Base-by-base conservation (phyloP, 2,797 vertebrate species). In the Anas bahamensis region DNA sequence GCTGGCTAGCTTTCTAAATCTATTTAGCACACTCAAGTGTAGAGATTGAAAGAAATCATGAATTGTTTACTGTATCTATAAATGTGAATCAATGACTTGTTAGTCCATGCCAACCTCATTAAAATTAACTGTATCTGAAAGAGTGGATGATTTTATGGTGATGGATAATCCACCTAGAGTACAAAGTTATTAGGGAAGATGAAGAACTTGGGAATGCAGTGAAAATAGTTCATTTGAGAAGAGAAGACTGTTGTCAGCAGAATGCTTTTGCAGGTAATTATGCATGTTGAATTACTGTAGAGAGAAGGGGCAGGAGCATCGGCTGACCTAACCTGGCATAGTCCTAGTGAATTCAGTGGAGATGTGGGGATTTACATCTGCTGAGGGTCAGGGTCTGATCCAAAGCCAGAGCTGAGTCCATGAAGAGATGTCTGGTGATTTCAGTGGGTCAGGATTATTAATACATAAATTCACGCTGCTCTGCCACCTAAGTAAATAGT, bases 1-100 rank as follows among this genome's bases (percentile, higher is more conserved):
- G 0, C 31, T 89, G 87, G 17, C 80, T 91, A 29, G 50, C 16
- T 16, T 37, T 75, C 44, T 75, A 48, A 42, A 89, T 60, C 63
- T 88, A 17, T 72, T 94, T 77, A 93, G 83, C 73, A 76, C 1
- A 1, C 66, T 79, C 31, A 6, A 57, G 52, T 80, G 75, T 41
- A 69, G 48, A 77, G 73, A 66, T 13, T 50, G 60, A 71, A 88
- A 79, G 83, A 81, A 76, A 82, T 77, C 41, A 78, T n/a, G 52
- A 21, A 65, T 48, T 94, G 64, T 89, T 89, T 93, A 83, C 71
- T 77, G 55, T 81, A 65, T 82, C 84, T 11, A 6, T 72, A 94
- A 94, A 87, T 65, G 73, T 70, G 82, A 90, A 74, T 91, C 92
- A 89, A 42, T 83, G 71, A 35, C 78, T 96, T 89, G 61, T 95